Base-by-base conservation (phyloP, 2,888 invertebrate species). In the Limenitis camilla region DNA sequence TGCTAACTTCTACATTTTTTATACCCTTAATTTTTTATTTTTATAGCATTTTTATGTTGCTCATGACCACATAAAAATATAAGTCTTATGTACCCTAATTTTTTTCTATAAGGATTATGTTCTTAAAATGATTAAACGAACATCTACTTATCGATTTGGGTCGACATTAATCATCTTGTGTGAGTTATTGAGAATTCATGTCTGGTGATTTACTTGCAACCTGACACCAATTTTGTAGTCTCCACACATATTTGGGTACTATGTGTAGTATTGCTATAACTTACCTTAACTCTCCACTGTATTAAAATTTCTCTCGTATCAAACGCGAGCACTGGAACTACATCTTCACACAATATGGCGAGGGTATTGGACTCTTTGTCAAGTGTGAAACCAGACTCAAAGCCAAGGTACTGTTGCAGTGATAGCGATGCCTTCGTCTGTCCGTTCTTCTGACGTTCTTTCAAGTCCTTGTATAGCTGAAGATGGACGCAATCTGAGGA, bases 341-440 rank as follows among this genome's bases (percentile, higher is more conserved):
- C 92, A 71, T 96, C 95, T 68, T 95, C 94, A 72, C 96, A 96
- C 59, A 96, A 89, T 62, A 96, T 93, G 31, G 95, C 96, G 68
- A 96, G 90, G 5, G 96, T 96, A 74, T 96, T 94, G 43, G 94
- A 94, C 85, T 97, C 96, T 79, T 95, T 96, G 84, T 96, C 96
- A 69, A 96, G 85, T 2, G 94, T 94, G 82, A 96, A 96, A 52
- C 95, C 94, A 35, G 94, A 93, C 84, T 96, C 95, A 65, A 96
- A 90, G 40, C 95, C 96, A 49, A 96, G 90, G 85, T 93, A 96
- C 74, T 95, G 94, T 76, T 96, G 94, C 61, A 96, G 89, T 11
- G 95, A 94, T 43, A 96, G 89, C 9, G 94, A 95, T 0, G 95
- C 94, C 78, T 96, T 96, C 55, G 96, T 95, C 78, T 94, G 94